Base-by-base conservation (phyloP, 2,888 invertebrate genomes). In the Drosophila ustulata region DNA sequence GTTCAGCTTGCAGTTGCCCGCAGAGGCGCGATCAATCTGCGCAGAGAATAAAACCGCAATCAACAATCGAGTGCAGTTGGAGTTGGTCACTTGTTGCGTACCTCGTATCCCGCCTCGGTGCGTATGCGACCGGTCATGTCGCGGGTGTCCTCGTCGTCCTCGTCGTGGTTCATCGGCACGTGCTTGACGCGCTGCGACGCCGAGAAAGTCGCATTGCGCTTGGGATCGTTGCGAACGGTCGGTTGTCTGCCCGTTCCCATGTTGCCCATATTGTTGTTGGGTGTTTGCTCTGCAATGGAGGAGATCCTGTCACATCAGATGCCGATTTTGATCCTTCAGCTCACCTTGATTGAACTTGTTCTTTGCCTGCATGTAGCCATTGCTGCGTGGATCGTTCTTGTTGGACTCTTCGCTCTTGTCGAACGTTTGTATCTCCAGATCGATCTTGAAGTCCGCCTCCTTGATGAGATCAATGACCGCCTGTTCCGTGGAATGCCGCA, bases 381-480 rank as follows among this genome's bases (percentile, higher is more conserved):
- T 92, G 77, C 90, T 91, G 25, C 82, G 86, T 5, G 88, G 68
- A 75, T 90, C 88, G 41, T 56, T 69, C 49, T 85, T 87, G 13
- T 61, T 73, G 18, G 66, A 49, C 13, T 83, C 89, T 0, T 80
- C 75, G 52, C 28, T 90, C 80, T 90, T 89, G 47, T 85, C 91
- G 59, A 94, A 92, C 75, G 94, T 94, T 93, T 99, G 99, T 49
- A 99, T 96, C 41, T 98, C 95, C 89, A 99, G 96, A 34, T 95
- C 95, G 72, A 99, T 98, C 56, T 96, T 96, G 91, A 96, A 97
- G 25, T 96, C 95, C 18, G 99, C 96, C 58, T 96, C 96, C 91
- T 97, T 96, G 90, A 99, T 99, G 8, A 98, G 96, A 92, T 98
- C 96, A 9, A 99, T 98, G 1, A 99, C 99, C 79, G 96, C 94